Percentiles rank a stretch among this genome's conserved stretches.
Evolutionary conservation across 2,113 vertebrate genomes (phyloP).

Genomic region (Clarias magur): DNA sequence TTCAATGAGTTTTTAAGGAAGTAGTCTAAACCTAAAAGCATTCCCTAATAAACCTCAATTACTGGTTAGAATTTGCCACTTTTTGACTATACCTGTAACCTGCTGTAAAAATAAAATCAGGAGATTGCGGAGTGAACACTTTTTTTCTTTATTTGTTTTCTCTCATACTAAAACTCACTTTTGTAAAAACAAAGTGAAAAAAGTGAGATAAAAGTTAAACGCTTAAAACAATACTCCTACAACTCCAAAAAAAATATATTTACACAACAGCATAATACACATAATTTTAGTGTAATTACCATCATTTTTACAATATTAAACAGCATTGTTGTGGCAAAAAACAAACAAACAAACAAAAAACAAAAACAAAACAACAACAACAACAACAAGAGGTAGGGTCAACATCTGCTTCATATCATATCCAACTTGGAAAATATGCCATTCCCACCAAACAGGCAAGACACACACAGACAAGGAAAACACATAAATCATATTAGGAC

Average conservation of each 20-base stretch:
- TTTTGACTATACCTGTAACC: no score
- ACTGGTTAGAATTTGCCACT: no score
- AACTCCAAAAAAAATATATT: constrained; percentile 53
- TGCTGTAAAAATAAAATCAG: neutral
- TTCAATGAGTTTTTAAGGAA: no score
- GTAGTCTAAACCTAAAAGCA: no score
- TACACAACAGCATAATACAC: constrained; percentile 54
- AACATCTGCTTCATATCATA: constrained; percentile 46
- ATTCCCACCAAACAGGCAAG: constrained; percentile 14
- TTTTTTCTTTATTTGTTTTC: constrained; percentile 27
- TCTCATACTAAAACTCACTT: constrained; percentile 57
- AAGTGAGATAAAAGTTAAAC: constrained; percentile 32
- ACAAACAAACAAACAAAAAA: constrained; percentile 28
- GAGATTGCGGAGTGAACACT: neutral
- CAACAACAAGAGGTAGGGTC: constrained; percentile 43
- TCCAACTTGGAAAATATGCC: constrained; percentile 14
- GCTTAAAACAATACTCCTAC: constrained; percentile 13
- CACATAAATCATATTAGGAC: constrained; percentile 1
- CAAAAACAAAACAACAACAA: constrained; percentile 48
- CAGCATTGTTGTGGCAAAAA: constrained; percentile 45
- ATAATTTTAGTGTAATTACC: constrained; percentile 41
- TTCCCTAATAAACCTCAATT: no score
- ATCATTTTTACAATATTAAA: constrained; percentile 39
- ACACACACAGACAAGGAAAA: neutral
- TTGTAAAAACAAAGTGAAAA: constrained; percentile 48